Percentiles rank a stretch among this genome's conserved stretches.
Evolutionary conservation across 2,797 vertebrate genomes (phyloP).

Genomic region (Clarias platycephalus): DNA sequence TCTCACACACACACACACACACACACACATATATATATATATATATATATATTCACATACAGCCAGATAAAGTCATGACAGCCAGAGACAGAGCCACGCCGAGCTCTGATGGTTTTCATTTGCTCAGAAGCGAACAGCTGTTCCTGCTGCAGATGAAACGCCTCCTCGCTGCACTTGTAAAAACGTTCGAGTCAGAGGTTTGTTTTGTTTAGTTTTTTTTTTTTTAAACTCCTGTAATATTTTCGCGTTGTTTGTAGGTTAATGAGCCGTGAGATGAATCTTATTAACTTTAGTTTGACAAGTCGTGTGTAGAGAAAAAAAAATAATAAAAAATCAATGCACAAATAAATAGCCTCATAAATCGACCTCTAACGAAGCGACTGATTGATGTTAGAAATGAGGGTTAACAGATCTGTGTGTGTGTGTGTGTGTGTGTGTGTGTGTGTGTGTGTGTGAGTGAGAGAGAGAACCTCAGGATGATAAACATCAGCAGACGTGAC

Average conservation of each 20-base stretch:
- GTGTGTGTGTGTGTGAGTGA: conserved; percentile 10
- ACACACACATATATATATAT: background rate
- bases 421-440: conserved; percentile 15
- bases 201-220: background rate
- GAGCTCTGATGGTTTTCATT: background rate
- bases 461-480: background rate
- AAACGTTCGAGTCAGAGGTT: background rate
- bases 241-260: background rate
- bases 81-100: background rate
- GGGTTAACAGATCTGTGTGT: background rate
- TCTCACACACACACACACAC: background rate
- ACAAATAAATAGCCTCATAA: background rate
- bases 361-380: background rate
- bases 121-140: conserved; percentile 6
- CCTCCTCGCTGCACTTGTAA: background rate
- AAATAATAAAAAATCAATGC: background rate
- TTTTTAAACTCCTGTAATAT: background rate
- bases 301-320: background rate
- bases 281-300: background rate
- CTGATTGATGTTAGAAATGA: background rate
- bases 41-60: background rate
- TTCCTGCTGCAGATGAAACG: background rate
- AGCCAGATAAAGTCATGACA: background rate
- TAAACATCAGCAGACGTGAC: background rate
- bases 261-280: background rate